Evolutionary conservation across 2,113 vertebrate genomes (phyloP).

Genomic region (Promerops cafer): DNA sequence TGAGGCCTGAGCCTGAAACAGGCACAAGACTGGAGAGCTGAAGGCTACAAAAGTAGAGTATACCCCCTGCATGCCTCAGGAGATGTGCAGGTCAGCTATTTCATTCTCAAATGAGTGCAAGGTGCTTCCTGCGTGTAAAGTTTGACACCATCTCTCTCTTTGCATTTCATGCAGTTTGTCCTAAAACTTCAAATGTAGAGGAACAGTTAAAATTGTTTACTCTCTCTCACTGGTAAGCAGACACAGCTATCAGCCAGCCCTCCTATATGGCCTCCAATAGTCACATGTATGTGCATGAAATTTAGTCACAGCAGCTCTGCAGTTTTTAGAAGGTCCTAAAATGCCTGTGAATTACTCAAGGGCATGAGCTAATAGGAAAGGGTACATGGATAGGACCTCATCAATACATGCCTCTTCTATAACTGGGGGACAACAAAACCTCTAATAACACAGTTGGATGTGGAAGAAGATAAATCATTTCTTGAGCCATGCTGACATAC

Average conservation of each 20-base stretch:
- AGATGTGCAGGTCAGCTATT: background rate
- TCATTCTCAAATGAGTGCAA: background rate
- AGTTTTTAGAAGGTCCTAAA: background rate
- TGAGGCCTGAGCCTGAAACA: conserved; percentile 9
- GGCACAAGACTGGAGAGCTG: background rate
- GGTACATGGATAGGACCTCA: background rate
- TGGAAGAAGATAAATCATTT: background rate
- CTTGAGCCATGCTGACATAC: background rate
- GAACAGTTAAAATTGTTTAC: background rate
- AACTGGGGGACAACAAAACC: background rate
- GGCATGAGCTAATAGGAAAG: background rate
- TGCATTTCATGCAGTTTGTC: background rate
- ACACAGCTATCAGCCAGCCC: background rate
- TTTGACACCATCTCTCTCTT: background rate
- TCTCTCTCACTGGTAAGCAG: background rate
- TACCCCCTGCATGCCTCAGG: background rate
- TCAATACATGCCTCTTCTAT: accelerated
- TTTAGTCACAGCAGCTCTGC: background rate
- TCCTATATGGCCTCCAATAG: background rate
- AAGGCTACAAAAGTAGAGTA: background rate
- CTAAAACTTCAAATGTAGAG: background rate
- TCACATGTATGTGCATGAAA: background rate
- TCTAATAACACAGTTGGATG: background rate
- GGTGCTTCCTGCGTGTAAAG: background rate
- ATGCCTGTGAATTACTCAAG: background rate